phyloP scores from a whole-genome alignment of 2,797 vertebrate species.

The Chloroceryle inda region DNA sequence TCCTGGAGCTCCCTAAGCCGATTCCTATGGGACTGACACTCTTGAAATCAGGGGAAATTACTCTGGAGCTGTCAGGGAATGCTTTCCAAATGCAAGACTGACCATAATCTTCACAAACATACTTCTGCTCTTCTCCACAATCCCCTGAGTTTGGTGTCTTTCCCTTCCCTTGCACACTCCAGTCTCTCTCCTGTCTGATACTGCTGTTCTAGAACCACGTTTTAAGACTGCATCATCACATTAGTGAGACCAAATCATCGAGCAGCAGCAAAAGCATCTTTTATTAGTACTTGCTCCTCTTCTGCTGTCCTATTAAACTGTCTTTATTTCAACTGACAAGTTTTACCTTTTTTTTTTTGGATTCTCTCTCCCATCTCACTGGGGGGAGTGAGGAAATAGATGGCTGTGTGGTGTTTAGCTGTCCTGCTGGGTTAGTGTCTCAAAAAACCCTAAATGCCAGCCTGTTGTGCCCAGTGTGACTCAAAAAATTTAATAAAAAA shows the following conservation, averaged over 20 bases:
- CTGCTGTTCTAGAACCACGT: not conserved
- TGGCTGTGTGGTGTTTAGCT: not conserved
- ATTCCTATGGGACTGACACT: not conserved
- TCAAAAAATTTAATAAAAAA: not conserved
- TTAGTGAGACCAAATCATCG: not conserved
- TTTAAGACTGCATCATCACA: not conserved
- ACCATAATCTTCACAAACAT: not conserved
- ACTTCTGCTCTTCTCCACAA: not conserved
- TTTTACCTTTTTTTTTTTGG: not conserved
- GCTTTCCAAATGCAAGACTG: not conserved
- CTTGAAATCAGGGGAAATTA: not conserved
- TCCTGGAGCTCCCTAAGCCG: not conserved
- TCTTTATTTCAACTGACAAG: not conserved
- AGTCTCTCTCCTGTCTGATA: not conserved
- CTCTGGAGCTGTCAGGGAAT: not conserved
- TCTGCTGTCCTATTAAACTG: not conserved
- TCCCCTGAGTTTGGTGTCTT: not conserved
- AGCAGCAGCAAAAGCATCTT: not conserved
- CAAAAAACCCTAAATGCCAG: not conserved
- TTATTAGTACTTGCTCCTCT: not conserved
- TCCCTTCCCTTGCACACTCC: not conserved
- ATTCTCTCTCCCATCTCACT: not conserved
- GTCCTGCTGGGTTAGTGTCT: not conserved
- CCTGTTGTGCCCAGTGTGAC: not conserved
- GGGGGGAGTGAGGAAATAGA: not conserved